phyloP scores from a whole-genome alignment of 2,888 invertebrate species.

The Aleiodes alternator region DNA sequence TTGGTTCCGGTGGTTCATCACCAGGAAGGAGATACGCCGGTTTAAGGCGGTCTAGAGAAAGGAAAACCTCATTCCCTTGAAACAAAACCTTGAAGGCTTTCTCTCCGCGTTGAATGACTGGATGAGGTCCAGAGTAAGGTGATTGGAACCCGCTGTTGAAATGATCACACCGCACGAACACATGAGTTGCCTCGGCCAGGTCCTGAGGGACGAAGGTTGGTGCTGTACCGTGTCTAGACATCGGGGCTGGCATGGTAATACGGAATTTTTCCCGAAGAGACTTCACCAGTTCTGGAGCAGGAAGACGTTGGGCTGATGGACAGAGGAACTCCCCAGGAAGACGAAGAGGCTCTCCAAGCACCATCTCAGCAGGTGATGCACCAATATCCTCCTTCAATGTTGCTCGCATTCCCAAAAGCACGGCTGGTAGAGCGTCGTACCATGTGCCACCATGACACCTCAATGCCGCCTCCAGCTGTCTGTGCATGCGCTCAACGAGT shows the following conservation, averaged over 20 bases:
- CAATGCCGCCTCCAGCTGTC: slow-evolving; percentile 56
- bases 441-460: slow-evolving; percentile 56
- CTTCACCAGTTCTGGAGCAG: background rate
- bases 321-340: slow-evolving; percentile 61
- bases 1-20: too few species aligned
- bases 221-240: background rate
- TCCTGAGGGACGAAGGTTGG: background rate
- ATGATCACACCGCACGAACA: background rate
- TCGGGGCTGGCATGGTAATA: background rate
- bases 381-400: slow-evolving; percentile 62
- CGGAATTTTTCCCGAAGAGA: background rate
- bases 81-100: too few species aligned
- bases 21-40: too few species aligned
- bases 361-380: slow-evolving; percentile 58
- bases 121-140: too few species aligned
- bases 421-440: slow-evolving; percentile 57
- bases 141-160: too few species aligned
- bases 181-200: background rate
- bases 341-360: slow-evolving; percentile 58
- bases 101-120: too few species aligned
- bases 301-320: background rate
- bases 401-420: slow-evolving; percentile 60
- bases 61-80: too few species aligned
- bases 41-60: too few species aligned
- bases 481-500: slow-evolving; percentile 56